These are phyloP conservation scores for Caenorhabditis wallacei DNA, from an alignment of 2,888 invertebrate species.

Conservation along the genomic window DNA sequence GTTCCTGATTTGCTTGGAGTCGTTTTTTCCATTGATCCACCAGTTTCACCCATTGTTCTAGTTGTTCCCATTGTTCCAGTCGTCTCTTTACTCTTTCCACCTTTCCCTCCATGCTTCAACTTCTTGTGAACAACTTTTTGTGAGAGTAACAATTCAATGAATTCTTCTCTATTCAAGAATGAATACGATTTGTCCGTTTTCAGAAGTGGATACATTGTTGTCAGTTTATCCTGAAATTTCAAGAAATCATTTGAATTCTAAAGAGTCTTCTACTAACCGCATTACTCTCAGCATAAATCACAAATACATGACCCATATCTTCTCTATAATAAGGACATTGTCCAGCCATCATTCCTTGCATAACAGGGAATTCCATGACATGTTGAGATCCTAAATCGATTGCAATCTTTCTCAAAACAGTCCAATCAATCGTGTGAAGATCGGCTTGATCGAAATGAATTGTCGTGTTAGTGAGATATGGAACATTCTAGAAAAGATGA, in stretches of 20 bases:
- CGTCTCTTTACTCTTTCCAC: conserved; percentile 1
- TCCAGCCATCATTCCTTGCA: conserved; percentile 36
- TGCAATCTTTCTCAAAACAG: neutral
- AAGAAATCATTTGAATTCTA: neutral
- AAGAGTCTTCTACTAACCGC: conserved; percentile 5
- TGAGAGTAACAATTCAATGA: conserved; percentile 12
- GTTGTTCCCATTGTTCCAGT: neutral
- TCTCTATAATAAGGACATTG: conserved; percentile 34
- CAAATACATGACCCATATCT: conserved; percentile 34
- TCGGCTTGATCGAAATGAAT: conserved; percentile 32
- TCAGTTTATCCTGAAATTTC: conserved; percentile 27
- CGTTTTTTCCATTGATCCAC: neutral
- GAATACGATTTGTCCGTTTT: conserved; percentile 25
- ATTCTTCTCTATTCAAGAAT: conserved; percentile 35
- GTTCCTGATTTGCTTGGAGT: conserved; percentile 1
- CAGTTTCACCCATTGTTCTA: neutral
- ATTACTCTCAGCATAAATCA: conserved; percentile 24
- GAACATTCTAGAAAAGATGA: conserved; percentile 4
- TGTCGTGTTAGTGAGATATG: conserved; percentile 19
- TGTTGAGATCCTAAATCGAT: conserved; percentile 18
- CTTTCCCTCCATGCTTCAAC: neutral
- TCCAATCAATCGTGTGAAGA: conserved; percentile 32
- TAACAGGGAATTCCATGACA: conserved; percentile 26
- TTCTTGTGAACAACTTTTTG: conserved; percentile 3
- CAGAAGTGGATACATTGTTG: conserved; percentile 25